Evolutionary conservation across 2,797 vertebrate species (phyloP), one percentile per base, ranked within the genome.

Genomic region (Orestias chungarensis): DNA sequence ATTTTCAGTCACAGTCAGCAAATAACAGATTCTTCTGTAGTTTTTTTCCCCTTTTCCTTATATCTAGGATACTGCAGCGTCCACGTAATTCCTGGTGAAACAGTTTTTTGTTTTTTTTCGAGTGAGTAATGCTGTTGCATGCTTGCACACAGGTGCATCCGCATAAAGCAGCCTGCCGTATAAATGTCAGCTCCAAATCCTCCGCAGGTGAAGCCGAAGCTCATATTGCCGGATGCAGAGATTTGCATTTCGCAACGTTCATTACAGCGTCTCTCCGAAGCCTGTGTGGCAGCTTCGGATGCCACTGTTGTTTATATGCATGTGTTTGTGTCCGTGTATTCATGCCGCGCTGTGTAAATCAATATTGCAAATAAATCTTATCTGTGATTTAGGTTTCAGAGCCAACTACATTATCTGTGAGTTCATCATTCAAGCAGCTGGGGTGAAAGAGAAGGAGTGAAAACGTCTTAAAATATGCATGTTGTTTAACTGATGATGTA

Each of bases 191-290:
- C 76, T 83, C 71, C 40, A 75, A 78, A 78, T 86, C 75, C 79
- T 82, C 78, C 74, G 74, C 85, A 83, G 86, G 89, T 82, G 76
- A 84, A 47, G 50, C 49, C 57, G 61, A 87, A 38, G 77, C 78
- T 73, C 65, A 75, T 72, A 68, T 64, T 66, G 66, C 31, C 81
- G 70, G 23, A 49, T 70, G 71, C 55, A 44, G 9, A 75, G 62
- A 90, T 93, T 93, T 93, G 82, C 88, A 93, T 92, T 89, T 94
- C 82, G 89, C 88, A 91, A 81, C 83, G 71, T 77, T 70, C 68
- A 70, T 57, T 74, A n/a, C 75, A 65, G 61, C 44, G 42, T 11
- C 71, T 66, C 73, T 67, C 64, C 29, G 59, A 71, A 71, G 71
- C 64, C 35, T 54, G 23, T 54, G 70, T 73, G 64, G 70, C 70